phyloP scores from a whole-genome alignment of 2,113 vertebrate genomes.

The Cromileptes altivelis region DNA sequence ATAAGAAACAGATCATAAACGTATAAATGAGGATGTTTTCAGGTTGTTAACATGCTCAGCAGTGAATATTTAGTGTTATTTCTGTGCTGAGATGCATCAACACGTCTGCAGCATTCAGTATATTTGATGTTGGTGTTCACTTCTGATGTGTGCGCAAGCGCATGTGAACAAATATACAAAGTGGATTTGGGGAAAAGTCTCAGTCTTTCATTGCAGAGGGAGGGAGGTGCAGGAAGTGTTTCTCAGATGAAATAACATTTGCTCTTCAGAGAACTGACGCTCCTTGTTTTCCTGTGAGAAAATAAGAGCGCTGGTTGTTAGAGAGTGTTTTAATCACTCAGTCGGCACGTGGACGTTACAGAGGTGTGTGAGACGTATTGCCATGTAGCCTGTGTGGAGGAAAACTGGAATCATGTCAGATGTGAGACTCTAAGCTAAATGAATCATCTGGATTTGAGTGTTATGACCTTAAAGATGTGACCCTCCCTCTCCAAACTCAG shows the following conservation, averaged over 20 bases:
- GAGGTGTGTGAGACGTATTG: not conserved
- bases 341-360: not conserved
- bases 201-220: not conserved
- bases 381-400: not conserved
- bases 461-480: not conserved
- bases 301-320: slow-evolving; percentile 15
- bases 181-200: not conserved
- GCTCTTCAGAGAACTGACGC: slow-evolving; percentile 46
- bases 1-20: too few relatives aligned
- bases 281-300: slow-evolving; percentile 49
- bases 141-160: not conserved
- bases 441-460: not conserved
- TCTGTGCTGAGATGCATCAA: not conserved
- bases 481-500: not conserved
- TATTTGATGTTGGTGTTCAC: not conserved
- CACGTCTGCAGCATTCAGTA: not conserved
- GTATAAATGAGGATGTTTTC: not conserved
- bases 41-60: not conserved
- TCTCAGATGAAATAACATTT: slow-evolving; percentile 34
- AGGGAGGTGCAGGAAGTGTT: slow-evolving; percentile 15
- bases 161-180: not conserved
- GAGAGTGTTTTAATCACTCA: not conserved
- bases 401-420: slow-evolving; percentile 2
- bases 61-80: not conserved
- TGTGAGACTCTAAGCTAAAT: too few relatives aligned